These are phyloP conservation scores for Anarsia innoxiella DNA, from an alignment of 2,888 invertebrate species.

Conservation along the genomic window DNA sequence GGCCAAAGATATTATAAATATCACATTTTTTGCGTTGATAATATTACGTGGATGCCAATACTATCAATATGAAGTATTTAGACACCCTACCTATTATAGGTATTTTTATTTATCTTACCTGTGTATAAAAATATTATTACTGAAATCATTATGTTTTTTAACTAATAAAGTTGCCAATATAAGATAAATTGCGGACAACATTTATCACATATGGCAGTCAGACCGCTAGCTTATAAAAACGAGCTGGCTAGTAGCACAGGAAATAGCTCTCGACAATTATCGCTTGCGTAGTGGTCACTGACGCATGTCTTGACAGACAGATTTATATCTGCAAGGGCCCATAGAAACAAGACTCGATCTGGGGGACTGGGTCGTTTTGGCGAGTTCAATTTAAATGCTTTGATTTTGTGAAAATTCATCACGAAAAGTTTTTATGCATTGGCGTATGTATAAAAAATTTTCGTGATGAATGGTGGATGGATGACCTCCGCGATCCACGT, in stretches of 20 bases:
- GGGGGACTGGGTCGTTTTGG: conserved; percentile 29
- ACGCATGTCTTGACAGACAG: conserved; percentile 35
- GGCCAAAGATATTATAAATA: too few relatives aligned
- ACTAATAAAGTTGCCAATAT: background rate
- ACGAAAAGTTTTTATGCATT: too few relatives aligned
- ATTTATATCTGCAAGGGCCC: conserved; percentile 38
- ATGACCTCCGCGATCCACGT: too few relatives aligned
- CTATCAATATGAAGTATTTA: too few relatives aligned
- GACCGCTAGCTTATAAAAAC: conserved; percentile 45
- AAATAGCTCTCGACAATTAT: conserved; percentile 65
- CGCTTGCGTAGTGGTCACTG: conserved; percentile 33
- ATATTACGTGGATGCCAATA: too few relatives aligned
- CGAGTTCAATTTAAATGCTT: conserved; percentile 25
- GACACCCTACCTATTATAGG: too few relatives aligned
- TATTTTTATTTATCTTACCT: too few relatives aligned
- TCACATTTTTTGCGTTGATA: too few relatives aligned
- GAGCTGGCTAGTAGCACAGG: conserved; percentile 54
- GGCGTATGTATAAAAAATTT: too few relatives aligned
- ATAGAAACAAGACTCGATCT: conserved; percentile 24
- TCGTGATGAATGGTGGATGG: too few relatives aligned
- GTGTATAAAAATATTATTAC: too few relatives aligned
- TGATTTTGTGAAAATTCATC: background rate
- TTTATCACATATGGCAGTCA: conserved; percentile 7
- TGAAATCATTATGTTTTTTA: too few relatives aligned
- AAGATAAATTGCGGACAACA: background rate